Evolutionary conservation across 1,140 invertebrate genomes (phyloP).

Genomic region (Sarcophaga peregrina): DNA sequence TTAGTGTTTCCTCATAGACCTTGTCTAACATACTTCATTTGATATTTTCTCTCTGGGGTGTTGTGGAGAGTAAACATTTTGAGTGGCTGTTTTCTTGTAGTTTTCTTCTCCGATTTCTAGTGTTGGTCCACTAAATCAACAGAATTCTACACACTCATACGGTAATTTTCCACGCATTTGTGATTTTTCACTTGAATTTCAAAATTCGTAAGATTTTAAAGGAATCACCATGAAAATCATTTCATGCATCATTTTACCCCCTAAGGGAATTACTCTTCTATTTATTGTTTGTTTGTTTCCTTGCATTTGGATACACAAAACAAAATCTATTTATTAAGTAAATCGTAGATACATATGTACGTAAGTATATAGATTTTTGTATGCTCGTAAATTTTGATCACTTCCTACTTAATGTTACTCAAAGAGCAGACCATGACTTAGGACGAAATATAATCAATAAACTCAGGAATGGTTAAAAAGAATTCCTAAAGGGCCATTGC

Average conservation of each 20-base stretch:
- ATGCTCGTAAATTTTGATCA: too few species aligned
- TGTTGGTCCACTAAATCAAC: constrained; percentile 2
- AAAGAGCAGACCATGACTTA: too few species aligned
- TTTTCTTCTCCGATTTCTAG: neutral
- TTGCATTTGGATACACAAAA: too few species aligned
- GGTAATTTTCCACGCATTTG: constrained; percentile 10
- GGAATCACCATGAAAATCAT: neutral
- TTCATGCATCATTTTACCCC: constrained; percentile 12
- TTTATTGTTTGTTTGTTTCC: neutral
- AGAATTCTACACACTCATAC: neutral
- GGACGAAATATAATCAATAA: too few species aligned
- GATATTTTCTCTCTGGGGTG: neutral
- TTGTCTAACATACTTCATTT: neutral
- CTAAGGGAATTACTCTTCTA: neutral
- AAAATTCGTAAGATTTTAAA: neutral
- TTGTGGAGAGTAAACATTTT: neutral
- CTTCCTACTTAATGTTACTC: too few species aligned
- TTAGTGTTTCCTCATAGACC: neutral
- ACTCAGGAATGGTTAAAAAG: too few species aligned
- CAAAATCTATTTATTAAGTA: too few species aligned
- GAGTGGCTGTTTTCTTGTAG: too few species aligned
- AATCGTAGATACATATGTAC: too few species aligned
- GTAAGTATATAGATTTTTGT: too few species aligned
- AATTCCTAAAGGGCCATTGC: too few species aligned
- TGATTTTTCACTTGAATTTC: neutral